phyloP scores from a whole-genome alignment of 2,888 invertebrate species.

The Drepanosiphum platanoidis region DNA sequence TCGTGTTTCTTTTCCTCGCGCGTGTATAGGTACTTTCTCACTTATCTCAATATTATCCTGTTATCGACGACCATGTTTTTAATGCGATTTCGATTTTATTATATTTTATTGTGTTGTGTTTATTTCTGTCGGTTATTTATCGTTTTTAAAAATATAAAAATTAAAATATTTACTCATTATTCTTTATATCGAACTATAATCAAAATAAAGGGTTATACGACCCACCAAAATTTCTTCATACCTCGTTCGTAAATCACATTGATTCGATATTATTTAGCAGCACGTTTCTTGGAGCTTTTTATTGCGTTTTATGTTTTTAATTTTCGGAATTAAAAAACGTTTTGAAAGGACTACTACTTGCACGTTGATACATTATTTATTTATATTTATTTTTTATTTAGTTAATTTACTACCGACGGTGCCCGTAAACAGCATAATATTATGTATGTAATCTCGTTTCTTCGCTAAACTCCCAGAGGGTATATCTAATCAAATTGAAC shows the following conservation, averaged over 20 bases:
- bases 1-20: background rate
- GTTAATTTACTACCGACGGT: background rate
- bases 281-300: background rate
- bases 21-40: no score
- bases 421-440: background rate
- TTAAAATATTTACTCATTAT: background rate
- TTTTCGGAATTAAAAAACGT: background rate
- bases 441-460: background rate
- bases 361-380: background rate
- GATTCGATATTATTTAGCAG: background rate
- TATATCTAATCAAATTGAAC: conserved; percentile 6
- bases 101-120: no score
- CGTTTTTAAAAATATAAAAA: no score
- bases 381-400: background rate
- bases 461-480: background rate
- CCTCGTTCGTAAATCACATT: background rate
- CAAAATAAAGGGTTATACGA: background rate
- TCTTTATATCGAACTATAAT: background rate
- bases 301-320: background rate
- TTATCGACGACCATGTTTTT: no score
- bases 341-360: background rate
- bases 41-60: no score
- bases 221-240: background rate
- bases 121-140: no score
- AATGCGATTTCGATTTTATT: no score